A percentile compares a stretch with the other conserved stretches of the same genome.
Evolutionary conservation across 2,888 invertebrate species (phyloP).

Genomic region (Amphiduros pacificus): DNA sequence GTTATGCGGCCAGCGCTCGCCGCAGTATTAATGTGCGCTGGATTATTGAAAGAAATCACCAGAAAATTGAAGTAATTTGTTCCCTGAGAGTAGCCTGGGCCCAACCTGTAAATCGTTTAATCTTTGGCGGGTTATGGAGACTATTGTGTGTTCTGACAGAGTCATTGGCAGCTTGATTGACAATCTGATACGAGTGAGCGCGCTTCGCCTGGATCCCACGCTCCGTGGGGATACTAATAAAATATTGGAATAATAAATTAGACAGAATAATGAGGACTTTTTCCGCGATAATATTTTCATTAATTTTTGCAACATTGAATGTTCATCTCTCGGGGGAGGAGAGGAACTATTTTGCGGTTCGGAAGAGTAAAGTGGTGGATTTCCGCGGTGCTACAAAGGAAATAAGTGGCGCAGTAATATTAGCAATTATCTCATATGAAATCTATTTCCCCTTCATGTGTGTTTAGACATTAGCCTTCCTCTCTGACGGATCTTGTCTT

Average conservation of each 20-base stretch:
- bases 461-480: neutral
- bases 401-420: slow-evolving; percentile 12
- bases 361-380: slow-evolving; percentile 6
- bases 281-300: slow-evolving; percentile 15
- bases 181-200: slow-evolving; percentile 7
- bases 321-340: slow-evolving; percentile 10
- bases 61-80: slow-evolving; percentile 12
- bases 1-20: no score
- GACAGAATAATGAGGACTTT: neutral
- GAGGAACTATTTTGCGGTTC: slow-evolving; percentile 9
- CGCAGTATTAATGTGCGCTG: no score
- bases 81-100: slow-evolving; percentile 10
- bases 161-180: no score
- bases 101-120: slow-evolving; percentile 12
- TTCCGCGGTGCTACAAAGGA: slow-evolving; percentile 2
- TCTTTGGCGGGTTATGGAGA: slow-evolving; percentile 17
- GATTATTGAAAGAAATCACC: slow-evolving; percentile 12
- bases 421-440: slow-evolving; percentile 6
- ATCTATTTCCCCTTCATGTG: neutral
- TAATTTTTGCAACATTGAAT: slow-evolving; percentile 14
- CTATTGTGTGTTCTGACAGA: no score
- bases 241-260: slow-evolving; percentile 17
- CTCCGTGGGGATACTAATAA: slow-evolving; percentile 8
- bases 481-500: neutral
- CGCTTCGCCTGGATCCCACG: neutral